Base-by-base conservation (phyloP, 2,113 vertebrate genomes). In the Aix galericulata region DNA sequence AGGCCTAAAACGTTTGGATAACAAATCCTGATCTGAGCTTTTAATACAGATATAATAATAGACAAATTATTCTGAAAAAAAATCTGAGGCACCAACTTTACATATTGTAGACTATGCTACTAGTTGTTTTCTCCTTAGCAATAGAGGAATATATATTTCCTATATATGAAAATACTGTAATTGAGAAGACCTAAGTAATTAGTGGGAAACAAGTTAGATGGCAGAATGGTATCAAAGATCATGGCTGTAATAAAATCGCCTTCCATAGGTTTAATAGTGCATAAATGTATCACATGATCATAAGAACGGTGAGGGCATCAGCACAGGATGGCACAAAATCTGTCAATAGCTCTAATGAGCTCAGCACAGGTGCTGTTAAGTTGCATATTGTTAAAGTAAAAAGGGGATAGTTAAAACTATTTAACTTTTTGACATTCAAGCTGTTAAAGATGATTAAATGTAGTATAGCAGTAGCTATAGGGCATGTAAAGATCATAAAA, bases 371-470 rank as follows among this genome's bases (percentile, higher is more conserved):
- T 63, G 26, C 86, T 93, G 72, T 80, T 95, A 90, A 89, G 73
- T 94, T 97, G 92, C 76, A 90, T 89, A 92, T 93, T 83, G 75
- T 91, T 88, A 62, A 90, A 92, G 53, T 62, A 26, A 94, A 95
- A 96, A 96, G 87, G 82, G 79, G 27, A 82, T 46, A 88, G 90
- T 88, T 95, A 96, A 95, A 96, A 95, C 90, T 92, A 89, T 95
- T 97, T 97, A 96, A 94, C 94, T 95, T 96, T 93, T 96, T 92
- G 92, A 96, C 96, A 93, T 95, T 95, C 91, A 94, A 89, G 91
- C 87, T 95, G 82, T 85, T 96, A 85, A 95, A 91, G 74, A 97
- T 97, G 95, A 96, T 97, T 96, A 96, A 96, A 97, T 82, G 86
- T 53, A 96, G 88, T 73, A 86, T 85, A 93, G 36, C 80, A 90